phyloP scores from a whole-genome alignment of 2,888 invertebrate genomes.

The Salpingus planirostris region DNA sequence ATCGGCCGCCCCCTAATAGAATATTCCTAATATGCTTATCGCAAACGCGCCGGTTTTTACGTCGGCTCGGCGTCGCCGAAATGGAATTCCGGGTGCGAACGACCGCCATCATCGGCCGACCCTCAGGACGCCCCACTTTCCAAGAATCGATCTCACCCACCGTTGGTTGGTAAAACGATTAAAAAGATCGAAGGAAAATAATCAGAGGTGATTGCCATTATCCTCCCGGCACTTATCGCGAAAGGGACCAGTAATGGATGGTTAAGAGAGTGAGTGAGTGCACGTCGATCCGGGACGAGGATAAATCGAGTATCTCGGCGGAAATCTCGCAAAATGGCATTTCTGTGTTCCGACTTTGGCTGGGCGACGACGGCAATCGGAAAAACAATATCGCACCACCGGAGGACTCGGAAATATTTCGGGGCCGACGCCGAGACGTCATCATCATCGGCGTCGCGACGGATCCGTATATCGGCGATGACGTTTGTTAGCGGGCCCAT shows the following conservation, averaged over 20 bases:
- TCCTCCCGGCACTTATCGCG: too few relatives aligned
- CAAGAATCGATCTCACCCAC: too few relatives aligned
- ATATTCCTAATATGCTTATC: conserved; percentile 18
- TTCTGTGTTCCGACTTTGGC: conserved; percentile 14
- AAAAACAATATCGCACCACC: conserved; percentile 10
- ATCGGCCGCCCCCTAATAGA: conserved; percentile 16
- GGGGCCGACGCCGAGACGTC: conserved; percentile 5
- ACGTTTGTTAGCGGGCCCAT: conserved; percentile 19
- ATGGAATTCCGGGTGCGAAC: too few relatives aligned
- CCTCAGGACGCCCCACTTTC: too few relatives aligned
- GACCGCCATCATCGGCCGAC: too few relatives aligned
- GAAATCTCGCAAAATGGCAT: conserved; percentile 10
- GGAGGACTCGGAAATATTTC: conserved; percentile 10
- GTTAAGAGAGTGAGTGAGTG: conserved; percentile 9
- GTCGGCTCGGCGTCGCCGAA: neutral
- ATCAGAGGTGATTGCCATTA: too few relatives aligned
- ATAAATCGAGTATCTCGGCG: conserved; percentile 12
- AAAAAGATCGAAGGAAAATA: too few relatives aligned
- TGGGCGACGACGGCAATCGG: conserved; percentile 3
- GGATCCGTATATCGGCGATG: conserved; percentile 13
- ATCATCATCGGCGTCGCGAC: too few relatives aligned
- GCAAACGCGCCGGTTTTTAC: conserved; percentile 11
- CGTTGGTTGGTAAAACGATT: too few relatives aligned
- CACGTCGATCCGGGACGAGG: conserved; percentile 12
- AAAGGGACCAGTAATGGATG: conserved; percentile 13